These are phyloP conservation scores for Papilio aristodemus DNA, from an alignment of 1,140 invertebrate species.

Conservation along the genomic window DNA sequence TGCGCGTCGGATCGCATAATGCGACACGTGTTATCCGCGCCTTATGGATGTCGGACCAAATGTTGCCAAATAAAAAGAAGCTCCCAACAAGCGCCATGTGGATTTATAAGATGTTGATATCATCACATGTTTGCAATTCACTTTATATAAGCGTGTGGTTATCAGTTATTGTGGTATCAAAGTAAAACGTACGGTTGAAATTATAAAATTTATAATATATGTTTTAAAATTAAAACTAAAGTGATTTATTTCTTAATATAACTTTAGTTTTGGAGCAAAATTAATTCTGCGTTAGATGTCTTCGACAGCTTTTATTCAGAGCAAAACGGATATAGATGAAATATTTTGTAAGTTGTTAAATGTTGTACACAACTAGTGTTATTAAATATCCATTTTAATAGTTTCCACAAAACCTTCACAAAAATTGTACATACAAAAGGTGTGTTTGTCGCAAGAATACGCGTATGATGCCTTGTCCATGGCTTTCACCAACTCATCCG, in stretches of 20 bases:
- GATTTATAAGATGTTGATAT: slow-evolving; percentile 15
- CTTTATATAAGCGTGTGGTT: not conserved
- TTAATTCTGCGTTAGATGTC: too few species aligned
- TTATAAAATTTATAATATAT: too few species aligned
- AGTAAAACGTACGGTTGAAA: not conserved
- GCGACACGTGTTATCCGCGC: slow-evolving; percentile 48
- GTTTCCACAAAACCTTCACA: not conserved
- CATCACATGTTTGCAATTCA: slow-evolving; percentile 12
- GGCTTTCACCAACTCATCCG: slow-evolving; percentile 33
- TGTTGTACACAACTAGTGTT: not conserved
- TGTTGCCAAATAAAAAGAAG: slow-evolving; percentile 29
- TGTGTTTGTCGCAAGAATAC: slow-evolving; percentile 24
- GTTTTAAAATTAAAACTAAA: too few species aligned
- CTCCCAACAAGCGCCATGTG: slow-evolving; percentile 5
- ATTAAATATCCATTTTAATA: not conserved
- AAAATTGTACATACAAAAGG: slow-evolving; percentile 20
- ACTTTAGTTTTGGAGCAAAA: too few species aligned
- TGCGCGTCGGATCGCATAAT: slow-evolving; percentile 53
- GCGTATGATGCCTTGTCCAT: slow-evolving; percentile 22
- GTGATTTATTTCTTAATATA: too few species aligned
- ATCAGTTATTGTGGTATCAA: not conserved
- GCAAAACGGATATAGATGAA: too few species aligned
- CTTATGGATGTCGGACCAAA: slow-evolving; percentile 26
- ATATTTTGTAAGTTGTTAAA: not conserved
- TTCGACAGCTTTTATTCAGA: too few species aligned